These are phyloP conservation scores for Lanius collurio DNA, from an alignment of 2,113 vertebrate genomes.

Conservation along the genomic window DNA sequence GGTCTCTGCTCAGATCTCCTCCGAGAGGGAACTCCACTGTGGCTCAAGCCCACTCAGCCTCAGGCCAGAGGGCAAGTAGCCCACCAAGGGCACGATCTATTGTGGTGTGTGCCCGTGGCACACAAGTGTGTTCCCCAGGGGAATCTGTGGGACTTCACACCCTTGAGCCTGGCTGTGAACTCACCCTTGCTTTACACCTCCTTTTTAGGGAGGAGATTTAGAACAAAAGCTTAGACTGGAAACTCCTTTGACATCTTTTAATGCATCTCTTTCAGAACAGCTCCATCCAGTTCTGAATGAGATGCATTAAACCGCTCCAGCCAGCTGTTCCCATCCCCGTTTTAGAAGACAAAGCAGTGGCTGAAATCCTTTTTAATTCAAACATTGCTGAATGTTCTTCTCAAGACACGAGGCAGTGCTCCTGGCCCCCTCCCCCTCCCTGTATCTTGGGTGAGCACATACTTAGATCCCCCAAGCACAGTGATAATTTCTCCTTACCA, in stretches of 20 bases:
- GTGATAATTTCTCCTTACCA: constrained; percentile 76
- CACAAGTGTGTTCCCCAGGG: rapidly evolving
- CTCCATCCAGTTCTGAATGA: not conserved
- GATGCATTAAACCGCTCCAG: not conserved
- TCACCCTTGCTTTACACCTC: not conserved
- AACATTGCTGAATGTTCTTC: not conserved
- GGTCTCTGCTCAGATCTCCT: not conserved
- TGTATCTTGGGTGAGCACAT: constrained; percentile 43
- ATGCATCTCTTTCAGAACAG: not conserved
- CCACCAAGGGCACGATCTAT: not conserved
- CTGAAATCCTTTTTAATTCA: constrained; percentile 52
- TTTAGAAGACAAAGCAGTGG: constrained; percentile 11
- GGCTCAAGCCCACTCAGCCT: not conserved
- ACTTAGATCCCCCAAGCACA: constrained; percentile 72
- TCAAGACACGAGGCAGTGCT: not conserved
- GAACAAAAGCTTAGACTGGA: not conserved
- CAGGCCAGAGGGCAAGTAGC: not conserved
- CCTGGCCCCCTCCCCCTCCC: not conserved
- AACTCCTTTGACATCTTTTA: not conserved
- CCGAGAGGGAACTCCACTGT: not conserved
- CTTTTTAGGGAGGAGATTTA: not conserved
- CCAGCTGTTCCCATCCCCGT: not conserved
- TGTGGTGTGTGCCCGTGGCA: rapidly evolving
- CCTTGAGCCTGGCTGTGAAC: not conserved
- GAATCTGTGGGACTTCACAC: not conserved